phyloP scores from a whole-genome alignment of 1,140 invertebrate genomes.

The Calephelis virginiensis region DNA sequence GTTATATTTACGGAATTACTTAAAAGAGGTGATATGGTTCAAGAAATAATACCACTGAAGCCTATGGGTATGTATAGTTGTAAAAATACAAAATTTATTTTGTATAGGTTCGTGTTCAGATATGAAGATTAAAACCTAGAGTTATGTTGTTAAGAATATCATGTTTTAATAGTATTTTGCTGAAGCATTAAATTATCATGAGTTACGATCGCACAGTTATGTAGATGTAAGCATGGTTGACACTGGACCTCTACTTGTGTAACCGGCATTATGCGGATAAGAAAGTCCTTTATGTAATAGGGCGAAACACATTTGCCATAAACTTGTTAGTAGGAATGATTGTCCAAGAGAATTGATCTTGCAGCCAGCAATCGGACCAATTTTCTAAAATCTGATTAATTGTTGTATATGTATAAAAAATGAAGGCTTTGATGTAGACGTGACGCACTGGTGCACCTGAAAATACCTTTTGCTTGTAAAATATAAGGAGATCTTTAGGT shows the following conservation, averaged over 20 bases:
- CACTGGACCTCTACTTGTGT: constrained; percentile 34
- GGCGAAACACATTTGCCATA: neutral
- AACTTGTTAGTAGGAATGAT: too few relatives aligned
- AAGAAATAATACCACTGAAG: constrained; percentile 79
- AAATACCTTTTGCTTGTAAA: too few relatives aligned
- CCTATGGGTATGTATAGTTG: constrained; percentile 61
- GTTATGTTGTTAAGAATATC: neutral
- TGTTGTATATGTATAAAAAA: too few relatives aligned
- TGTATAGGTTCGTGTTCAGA: neutral
- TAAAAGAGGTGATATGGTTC: constrained; percentile 80
- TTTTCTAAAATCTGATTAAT: too few relatives aligned
- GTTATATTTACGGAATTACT: constrained; percentile 84
- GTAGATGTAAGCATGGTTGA: constrained; percentile 16
- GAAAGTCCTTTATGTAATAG: neutral
- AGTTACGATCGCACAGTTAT: neutral
- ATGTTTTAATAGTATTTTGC: neutral
- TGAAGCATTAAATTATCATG: neutral
- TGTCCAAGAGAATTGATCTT: too few relatives aligned
- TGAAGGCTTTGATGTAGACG: too few relatives aligned
- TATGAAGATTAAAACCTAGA: neutral
- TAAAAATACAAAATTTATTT: constrained; percentile 19
- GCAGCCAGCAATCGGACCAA: too few relatives aligned
- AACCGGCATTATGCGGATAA: constrained; percentile 29
- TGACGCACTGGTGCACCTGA: too few relatives aligned
- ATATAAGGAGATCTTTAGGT: too few relatives aligned